phyloP scores from a whole-genome alignment of 2,113 vertebrate genomes.

The Corydoras maculifer region DNA sequence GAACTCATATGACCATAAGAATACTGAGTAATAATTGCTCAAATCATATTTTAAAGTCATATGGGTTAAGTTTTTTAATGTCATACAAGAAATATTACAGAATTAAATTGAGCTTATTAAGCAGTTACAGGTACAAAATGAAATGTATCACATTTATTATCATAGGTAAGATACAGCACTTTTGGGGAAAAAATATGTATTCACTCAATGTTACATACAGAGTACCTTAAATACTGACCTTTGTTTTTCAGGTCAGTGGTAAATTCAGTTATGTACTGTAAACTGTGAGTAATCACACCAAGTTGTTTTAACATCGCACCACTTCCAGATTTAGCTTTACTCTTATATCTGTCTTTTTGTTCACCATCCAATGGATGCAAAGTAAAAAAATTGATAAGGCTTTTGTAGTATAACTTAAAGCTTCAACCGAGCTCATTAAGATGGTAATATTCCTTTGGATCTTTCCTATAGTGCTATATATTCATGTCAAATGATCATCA shows the following conservation, averaged over 20 bases:
- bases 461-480: no score
- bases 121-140: slow-evolving; percentile 1
- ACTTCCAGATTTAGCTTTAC: slow-evolving; percentile 42
- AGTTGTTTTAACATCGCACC: slow-evolving; percentile 51
- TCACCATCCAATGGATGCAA: slow-evolving; percentile 18
- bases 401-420: slow-evolving; percentile 12
- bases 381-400: not conserved
- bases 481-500: no score
- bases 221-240: slow-evolving; percentile 3
- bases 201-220: slow-evolving; percentile 10
- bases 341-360: slow-evolving; percentile 50
- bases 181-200: slow-evolving; percentile 5
- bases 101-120: not conserved
- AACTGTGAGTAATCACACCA: slow-evolving; percentile 40
- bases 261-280: slow-evolving; percentile 12
- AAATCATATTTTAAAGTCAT: not conserved
- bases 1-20: not conserved
- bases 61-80: not conserved
- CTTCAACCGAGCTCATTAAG: not conserved
- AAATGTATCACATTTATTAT: slow-evolving; percentile 3
- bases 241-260: slow-evolving; percentile 15
- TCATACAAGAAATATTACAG: slow-evolving; percentile 1
- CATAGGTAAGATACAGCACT: slow-evolving; percentile 16
- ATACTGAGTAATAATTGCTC: slow-evolving; percentile 9
- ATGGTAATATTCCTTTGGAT: no score